A percentile compares a stretch with the other conserved stretches of the same genome.
phyloP scores from a whole-genome alignment of 2,113 vertebrate genomes.

The Chrysemys picta region DNA sequence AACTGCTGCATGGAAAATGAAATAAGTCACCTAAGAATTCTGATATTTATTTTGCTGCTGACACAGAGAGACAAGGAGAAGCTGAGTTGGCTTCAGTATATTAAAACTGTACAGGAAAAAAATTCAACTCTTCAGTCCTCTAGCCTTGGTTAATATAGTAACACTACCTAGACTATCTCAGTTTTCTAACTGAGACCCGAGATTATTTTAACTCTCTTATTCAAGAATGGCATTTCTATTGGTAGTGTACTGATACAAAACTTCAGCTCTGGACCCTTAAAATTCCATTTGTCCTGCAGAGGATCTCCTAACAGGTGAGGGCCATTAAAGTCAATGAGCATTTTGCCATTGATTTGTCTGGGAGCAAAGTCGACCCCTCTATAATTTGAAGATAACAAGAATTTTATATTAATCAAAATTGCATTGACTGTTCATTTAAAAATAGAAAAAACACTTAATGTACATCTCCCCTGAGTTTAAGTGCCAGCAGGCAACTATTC shows the following conservation, averaged over 20 bases:
- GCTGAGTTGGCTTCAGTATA: not conserved
- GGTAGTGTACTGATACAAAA: not conserved
- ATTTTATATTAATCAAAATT: constrained; percentile 15
- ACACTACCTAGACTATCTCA: not conserved
- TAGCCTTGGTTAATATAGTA: not conserved
- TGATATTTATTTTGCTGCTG: not conserved
- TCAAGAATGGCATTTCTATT: not conserved
- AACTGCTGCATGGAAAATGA: not conserved
- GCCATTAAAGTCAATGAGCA: not conserved
- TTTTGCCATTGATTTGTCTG: not conserved
- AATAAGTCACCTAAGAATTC: not conserved
- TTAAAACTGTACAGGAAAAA: not conserved
- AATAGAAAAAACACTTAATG: not conserved
- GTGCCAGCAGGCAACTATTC: not conserved
- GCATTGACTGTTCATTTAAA: not conserved
- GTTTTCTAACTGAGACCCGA: not conserved
- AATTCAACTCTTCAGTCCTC: not conserved
- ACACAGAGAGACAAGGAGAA: not conserved
- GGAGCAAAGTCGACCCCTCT: not conserved
- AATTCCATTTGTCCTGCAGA: not conserved
- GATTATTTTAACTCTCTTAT: not conserved
- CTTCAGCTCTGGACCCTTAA: not conserved
- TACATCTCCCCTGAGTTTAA: not conserved
- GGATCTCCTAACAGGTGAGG: not conserved
- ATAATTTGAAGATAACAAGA: constrained; percentile 15